Conservation (phyloP, 2,797 vertebrate genomes). For the Valencia hispanica region DNA sequence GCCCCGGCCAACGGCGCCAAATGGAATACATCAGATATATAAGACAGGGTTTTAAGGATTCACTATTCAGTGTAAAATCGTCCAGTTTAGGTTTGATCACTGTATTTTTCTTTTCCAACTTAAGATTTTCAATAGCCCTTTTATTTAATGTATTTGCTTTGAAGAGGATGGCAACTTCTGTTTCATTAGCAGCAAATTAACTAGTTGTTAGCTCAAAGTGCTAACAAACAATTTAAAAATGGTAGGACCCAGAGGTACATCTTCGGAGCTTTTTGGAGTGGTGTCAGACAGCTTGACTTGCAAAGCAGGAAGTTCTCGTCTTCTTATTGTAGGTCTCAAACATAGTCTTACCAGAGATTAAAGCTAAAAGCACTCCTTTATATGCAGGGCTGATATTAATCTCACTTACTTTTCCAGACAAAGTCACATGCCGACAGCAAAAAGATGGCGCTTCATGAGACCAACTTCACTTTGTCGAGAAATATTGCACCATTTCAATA, state of each 20-base stretch:
- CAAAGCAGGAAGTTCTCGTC: neutral
- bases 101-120: neutral
- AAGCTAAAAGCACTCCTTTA: neutral
- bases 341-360: neutral
- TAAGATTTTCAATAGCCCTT: neutral
- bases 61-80: neutral
- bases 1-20: too few relatives aligned
- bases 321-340: neutral
- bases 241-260: neutral
- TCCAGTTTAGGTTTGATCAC: neutral
- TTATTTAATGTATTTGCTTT: neutral
- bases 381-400: neutral
- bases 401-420: neutral
- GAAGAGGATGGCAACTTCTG: neutral
- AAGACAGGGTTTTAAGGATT: neutral
- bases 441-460: too few relatives aligned
- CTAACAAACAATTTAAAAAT: neutral
- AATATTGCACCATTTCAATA: neutral
- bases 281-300: neutral
- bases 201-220: neutral
- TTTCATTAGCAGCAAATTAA: neutral
- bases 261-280: neutral
- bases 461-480: too few relatives aligned
- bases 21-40: too few relatives aligned
- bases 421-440: neutral